Conservation (phyloP, 30 jellyfish, hydroid and myxozoan species). For the Pelagia noctiluca region DNA sequence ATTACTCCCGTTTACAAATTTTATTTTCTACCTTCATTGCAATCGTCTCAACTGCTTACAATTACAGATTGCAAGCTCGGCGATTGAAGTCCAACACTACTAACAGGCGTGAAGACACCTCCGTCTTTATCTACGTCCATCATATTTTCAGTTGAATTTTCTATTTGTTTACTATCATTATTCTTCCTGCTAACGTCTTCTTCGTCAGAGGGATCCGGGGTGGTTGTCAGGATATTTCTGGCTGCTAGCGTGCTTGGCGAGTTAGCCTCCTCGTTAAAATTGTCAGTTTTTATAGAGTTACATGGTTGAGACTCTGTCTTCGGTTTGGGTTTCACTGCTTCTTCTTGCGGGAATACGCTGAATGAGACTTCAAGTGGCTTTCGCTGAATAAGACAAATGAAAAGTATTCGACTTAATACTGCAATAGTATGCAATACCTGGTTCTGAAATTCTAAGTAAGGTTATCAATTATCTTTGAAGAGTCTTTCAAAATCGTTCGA, state of each 20-base stretch:
- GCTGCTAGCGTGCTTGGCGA: constrained; percentile 61
- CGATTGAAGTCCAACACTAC: constrained; percentile 8
- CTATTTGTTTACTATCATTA: constrained; percentile 10
- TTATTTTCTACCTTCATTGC: no score
- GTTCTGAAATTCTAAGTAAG: no score
- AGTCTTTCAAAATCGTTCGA: no score
- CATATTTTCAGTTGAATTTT: constrained; percentile 5
- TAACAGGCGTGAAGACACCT: not conserved
- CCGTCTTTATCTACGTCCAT: constrained; percentile 54
- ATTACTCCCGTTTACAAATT: no score
- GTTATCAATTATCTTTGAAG: no score
- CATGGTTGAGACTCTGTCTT: not conserved
- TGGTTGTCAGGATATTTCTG: constrained; percentile 51
- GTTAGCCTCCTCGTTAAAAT: constrained; percentile 37
- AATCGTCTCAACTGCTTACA: constrained; percentile 32
- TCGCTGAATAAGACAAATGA: constrained; percentile 49
- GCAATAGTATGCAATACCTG: not conserved
- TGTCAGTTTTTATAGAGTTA: not conserved
- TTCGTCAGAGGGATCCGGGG: constrained; percentile 76
- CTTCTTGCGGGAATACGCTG: constrained; percentile 77
- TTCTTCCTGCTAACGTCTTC: constrained; percentile 24
- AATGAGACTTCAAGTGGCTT: constrained; percentile 88
- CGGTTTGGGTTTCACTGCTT: not conserved
- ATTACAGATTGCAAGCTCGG: constrained; percentile 30
- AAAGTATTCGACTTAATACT: not conserved